Percentiles rank a stretch among this genome's conserved stretches.
Evolutionary conservation across 2,888 invertebrate genomes (phyloP).

Genomic region (Apamea epomidion): DNA sequence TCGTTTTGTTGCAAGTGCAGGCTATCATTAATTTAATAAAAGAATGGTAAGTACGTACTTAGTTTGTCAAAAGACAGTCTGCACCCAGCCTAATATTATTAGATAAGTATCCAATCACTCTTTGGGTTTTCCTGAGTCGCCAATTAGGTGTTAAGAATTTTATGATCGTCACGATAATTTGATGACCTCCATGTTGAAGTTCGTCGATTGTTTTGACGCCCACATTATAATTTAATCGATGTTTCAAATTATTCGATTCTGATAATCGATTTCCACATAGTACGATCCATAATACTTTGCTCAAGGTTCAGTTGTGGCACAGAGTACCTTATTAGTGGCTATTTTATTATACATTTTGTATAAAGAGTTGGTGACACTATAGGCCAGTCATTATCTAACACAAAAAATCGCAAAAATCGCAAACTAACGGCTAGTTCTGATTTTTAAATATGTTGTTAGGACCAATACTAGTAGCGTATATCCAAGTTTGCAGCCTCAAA

Average conservation of each 20-base stretch:
- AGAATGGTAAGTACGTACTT: background rate
- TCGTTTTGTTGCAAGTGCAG: background rate
- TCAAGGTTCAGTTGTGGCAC: constrained; percentile 23
- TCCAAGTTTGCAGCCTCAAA: too few species aligned
- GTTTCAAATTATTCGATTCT: constrained; percentile 34
- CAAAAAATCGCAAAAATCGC: too few species aligned
- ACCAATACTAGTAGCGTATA: too few species aligned
- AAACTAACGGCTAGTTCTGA: too few species aligned
- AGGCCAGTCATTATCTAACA: too few species aligned
- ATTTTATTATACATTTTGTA: background rate
- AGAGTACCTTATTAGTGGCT: background rate
- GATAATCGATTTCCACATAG: constrained; percentile 48
- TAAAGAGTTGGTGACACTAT: too few species aligned
- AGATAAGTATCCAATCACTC: constrained; percentile 19
- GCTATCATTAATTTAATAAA: background rate
- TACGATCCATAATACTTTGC: constrained; percentile 20
- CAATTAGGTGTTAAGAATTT: constrained; percentile 49
- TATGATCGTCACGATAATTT: constrained; percentile 37
- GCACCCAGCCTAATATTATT: constrained; percentile 7
- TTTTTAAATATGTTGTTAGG: too few species aligned
- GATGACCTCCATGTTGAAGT: constrained; percentile 51
- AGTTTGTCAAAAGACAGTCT: background rate
- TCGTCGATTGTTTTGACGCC: constrained; percentile 57
- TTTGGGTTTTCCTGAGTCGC: constrained; percentile 46
- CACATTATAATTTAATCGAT: constrained; percentile 44